Evolutionary conservation across 1,140 invertebrate species (phyloP).

Genomic region (Megalopta genalis): DNA sequence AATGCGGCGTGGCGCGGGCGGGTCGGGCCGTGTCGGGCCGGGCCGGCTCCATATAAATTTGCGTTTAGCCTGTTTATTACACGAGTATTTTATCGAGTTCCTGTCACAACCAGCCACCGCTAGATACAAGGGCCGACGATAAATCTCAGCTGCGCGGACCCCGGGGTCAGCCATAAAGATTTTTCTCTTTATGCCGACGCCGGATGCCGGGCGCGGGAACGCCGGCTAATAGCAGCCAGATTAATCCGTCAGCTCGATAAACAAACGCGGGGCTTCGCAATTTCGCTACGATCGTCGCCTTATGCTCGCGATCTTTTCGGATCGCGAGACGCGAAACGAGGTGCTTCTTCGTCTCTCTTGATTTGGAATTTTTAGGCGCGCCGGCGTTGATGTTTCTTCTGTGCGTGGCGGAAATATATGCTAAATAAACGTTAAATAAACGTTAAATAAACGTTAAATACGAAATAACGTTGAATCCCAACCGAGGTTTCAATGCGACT

Average conservation of each 20-base stretch:
- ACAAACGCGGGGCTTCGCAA: too few species aligned
- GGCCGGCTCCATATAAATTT: constrained; percentile 69
- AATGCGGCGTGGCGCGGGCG: constrained; percentile 30
- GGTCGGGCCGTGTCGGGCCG: constrained; percentile 14
- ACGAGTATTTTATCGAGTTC: constrained; percentile 76
- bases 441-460: too few species aligned
- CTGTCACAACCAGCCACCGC: constrained; percentile 68
- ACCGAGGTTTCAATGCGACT: too few species aligned
- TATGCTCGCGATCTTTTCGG: too few species aligned
- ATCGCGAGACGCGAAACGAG: too few species aligned
- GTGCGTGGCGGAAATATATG: too few species aligned
- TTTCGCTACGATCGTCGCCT: too few species aligned
- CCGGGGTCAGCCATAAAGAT: constrained; percentile 52
- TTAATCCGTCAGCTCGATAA: neutral
- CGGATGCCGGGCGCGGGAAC: neutral
- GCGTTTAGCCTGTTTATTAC: constrained; percentile 73
- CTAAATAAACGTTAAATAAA: too few species aligned
- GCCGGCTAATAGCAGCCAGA: neutral
- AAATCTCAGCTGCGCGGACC: constrained; percentile 64
- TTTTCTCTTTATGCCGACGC: constrained; percentile 46
- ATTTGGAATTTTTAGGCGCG: too few species aligned
- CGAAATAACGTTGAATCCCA: too few species aligned
- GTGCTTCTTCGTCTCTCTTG: too few species aligned
- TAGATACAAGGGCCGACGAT: constrained; percentile 64
- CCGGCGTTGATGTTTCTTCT: too few species aligned